Evolutionary conservation across 2,888 invertebrate genomes (phyloP).

Genomic region (Thymelicus sylvestris): DNA sequence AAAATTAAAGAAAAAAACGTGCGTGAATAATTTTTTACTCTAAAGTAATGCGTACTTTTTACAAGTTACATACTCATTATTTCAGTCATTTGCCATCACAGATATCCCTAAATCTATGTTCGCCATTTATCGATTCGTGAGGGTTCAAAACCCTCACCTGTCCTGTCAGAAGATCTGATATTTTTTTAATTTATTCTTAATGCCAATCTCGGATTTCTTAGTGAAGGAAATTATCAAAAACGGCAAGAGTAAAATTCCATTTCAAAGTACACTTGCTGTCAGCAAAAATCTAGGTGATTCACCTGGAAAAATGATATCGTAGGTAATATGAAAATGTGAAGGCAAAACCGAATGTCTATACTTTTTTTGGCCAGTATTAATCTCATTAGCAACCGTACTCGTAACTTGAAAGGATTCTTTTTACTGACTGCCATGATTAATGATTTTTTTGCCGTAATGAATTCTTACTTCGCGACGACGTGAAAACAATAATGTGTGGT

Average conservation of each 20-base stretch:
- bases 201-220: not conserved
- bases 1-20: too few species aligned
- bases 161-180: too few species aligned
- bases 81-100: too few species aligned
- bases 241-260: not conserved
- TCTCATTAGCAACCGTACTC: slow-evolving; percentile 20
- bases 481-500: not conserved
- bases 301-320: slow-evolving; percentile 1
- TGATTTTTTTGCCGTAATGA: slow-evolving; percentile 25
- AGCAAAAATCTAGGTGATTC: slow-evolving; percentile 6
- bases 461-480: slow-evolving; percentile 10
- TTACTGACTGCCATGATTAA: slow-evolving; percentile 16
- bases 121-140: too few species aligned
- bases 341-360: slow-evolving; percentile 9
- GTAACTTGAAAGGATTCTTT: slow-evolving; percentile 20
- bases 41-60: too few species aligned
- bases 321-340: slow-evolving; percentile 16
- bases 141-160: too few species aligned
- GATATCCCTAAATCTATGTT: too few species aligned
- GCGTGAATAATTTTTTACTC: too few species aligned
- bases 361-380: slow-evolving; percentile 20
- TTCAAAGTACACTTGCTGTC: not conserved
- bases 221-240: not conserved
- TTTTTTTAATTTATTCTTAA: not conserved
- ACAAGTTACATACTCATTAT: too few species aligned